Evolutionary conservation across 2,113 vertebrate species (phyloP).

Genomic region (Cichladusa arquata): DNA sequence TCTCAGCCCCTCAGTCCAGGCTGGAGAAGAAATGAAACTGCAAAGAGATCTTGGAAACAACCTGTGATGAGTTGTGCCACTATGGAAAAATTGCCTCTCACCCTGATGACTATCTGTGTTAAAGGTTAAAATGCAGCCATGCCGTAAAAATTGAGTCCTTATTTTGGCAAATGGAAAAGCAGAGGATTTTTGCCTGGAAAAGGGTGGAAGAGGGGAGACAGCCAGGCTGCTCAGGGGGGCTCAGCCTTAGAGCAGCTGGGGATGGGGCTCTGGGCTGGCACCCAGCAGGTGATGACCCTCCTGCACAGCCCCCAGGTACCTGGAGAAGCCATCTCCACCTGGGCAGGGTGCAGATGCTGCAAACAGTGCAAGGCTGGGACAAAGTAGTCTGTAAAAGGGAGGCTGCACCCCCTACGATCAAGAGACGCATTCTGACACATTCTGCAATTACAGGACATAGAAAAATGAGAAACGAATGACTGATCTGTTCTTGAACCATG

Average conservation of each 20-base stretch:
- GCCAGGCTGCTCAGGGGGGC: background rate
- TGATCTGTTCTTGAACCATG: background rate
- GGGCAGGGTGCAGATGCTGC: too few species aligned
- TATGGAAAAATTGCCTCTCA: background rate
- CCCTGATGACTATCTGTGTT: background rate
- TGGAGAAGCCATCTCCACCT: too few species aligned
- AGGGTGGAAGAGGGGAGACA: background rate
- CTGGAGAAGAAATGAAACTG: background rate
- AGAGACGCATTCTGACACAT: rapidly evolving
- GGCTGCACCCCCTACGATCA: too few species aligned
- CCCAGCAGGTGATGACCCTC: rapidly evolving
- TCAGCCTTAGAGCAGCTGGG: background rate
- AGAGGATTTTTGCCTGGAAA: background rate
- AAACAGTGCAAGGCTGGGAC: too few species aligned
- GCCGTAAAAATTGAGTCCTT: background rate
- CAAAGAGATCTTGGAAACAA: background rate
- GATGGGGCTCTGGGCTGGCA: background rate
- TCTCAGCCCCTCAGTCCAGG: background rate
- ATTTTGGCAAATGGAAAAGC: background rate
- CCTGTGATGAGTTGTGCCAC: background rate
- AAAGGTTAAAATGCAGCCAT: rapidly evolving
- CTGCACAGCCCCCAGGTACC: background rate
- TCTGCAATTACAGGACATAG: background rate
- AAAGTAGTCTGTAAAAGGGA: too few species aligned
- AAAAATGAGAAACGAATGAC: background rate